phyloP scores from a whole-genome alignment of 2,113 vertebrate genomes.

The Hippocampus mohnikei region DNA sequence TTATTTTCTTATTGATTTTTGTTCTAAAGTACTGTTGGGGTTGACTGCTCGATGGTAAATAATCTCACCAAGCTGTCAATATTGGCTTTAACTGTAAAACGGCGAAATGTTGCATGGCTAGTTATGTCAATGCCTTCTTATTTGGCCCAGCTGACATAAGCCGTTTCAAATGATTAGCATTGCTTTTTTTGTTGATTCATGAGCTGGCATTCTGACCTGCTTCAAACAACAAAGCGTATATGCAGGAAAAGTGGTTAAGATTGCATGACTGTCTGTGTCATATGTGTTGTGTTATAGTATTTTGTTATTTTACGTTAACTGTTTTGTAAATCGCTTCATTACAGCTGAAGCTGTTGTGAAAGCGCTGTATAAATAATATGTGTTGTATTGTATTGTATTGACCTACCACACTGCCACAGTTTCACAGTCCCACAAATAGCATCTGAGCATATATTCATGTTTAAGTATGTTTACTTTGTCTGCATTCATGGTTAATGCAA shows the following conservation, averaged over 20 bases:
- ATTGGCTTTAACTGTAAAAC: constrained; percentile 1
- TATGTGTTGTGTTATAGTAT: too few relatives aligned
- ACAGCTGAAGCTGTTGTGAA: too few relatives aligned
- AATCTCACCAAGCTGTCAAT: constrained; percentile 10
- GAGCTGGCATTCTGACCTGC: constrained; percentile 29
- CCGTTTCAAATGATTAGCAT: constrained; percentile 37
- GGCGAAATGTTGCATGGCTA: constrained; percentile 2
- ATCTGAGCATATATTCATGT: neutral
- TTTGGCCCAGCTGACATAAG: constrained; percentile 38
- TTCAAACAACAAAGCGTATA: too few relatives aligned
- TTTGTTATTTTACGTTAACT: too few relatives aligned
- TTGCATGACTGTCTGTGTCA: too few relatives aligned
- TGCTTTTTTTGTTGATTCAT: constrained; percentile 53
- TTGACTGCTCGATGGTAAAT: neutral
- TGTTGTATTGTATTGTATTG: too few relatives aligned
- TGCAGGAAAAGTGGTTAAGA: too few relatives aligned
- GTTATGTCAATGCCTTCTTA: neutral
- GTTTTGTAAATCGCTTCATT: too few relatives aligned
- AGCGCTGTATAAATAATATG: too few relatives aligned
- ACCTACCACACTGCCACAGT: constrained; percentile 58
- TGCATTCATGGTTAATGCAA: constrained; percentile 33
- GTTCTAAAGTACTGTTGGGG: constrained; percentile 16
- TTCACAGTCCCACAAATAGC: neutral
- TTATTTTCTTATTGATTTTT: constrained; percentile 14
- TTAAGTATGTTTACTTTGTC: neutral